Conservation (phyloP, 2,113 vertebrate genomes). For the Haemorhous mexicanus region DNA sequence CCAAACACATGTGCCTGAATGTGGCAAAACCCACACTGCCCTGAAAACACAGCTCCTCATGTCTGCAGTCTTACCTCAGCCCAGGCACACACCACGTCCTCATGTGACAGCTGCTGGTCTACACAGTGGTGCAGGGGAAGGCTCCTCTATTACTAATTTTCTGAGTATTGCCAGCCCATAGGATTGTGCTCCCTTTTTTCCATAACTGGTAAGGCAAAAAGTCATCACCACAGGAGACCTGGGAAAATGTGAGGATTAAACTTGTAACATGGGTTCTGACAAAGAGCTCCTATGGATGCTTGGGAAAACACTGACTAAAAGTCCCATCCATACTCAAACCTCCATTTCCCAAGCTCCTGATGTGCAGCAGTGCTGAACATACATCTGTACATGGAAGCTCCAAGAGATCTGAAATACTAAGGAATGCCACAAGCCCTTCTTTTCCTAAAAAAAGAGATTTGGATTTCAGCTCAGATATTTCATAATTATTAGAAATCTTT, state of each 20-base stretch:
- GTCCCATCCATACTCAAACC: neutral
- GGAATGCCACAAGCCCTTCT: neutral
- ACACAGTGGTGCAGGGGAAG: neutral
- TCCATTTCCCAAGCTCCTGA: neutral
- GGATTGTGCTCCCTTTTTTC: neutral
- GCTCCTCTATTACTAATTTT: neutral
- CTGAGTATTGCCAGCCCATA: neutral
- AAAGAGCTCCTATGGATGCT: neutral
- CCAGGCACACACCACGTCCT: neutral
- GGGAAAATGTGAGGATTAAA: neutral
- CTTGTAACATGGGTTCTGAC: neutral
- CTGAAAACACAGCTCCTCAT: neutral
- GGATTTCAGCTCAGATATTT: neutral
- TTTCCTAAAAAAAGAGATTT: neutral
- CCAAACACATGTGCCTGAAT: neutral
- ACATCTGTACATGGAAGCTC: neutral
- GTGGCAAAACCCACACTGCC: fast-evolving
- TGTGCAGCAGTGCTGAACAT: neutral
- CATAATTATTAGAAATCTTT: neutral
- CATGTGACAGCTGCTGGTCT: fast-evolving
- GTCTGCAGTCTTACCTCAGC: neutral
- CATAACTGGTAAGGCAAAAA: neutral
- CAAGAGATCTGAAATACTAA: neutral
- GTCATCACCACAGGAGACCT: neutral
- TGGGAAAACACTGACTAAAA: neutral